Evolutionary conservation across 2,888 invertebrate species (phyloP), one percentile per base, ranked within the genome.

Genomic region (Sesia apiformis): DNA sequence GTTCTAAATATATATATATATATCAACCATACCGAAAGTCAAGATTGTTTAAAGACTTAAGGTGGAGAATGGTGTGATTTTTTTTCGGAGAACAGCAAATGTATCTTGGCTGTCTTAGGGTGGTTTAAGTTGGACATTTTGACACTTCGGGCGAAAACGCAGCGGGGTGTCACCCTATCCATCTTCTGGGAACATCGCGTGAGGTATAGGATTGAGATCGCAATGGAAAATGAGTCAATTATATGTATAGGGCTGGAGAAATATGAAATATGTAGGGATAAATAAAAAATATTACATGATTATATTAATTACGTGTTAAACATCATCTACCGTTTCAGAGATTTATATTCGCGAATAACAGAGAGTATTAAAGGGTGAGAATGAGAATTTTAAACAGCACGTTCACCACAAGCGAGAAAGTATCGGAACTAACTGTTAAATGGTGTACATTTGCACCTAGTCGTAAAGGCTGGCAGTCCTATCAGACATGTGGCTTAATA

Each of bases 71-170:
- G 4, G 38, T 23, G 50, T 4, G 8, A 38, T 50, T 50, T 8
- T 50, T 23, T 50, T 39, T 52, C 4, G 39, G 39, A 40, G 39
- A 53, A 41, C 57, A 60, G 53, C 39, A 57, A 60, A 65, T 59
- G 55, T 56, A 62, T 59, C 58, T 61, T 60, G 61, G 63, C 69
- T 51, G 63, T 63, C 65, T 65, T 69, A 67, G 81, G 79, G 80
- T 83, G 78, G 84, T 71, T 79, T 74, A 70, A 75, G 67, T 76
- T 74, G 75, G 80, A 81, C 84, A 83, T 86, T 85, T 86, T 88
- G 89, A 89, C 89, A 87, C 86, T 86, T 88, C 78, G 79, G 79
- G 76, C 78, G 80, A 86, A 85, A 72, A 71, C 84, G 52, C 89
- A 81, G 85, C 84, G 77, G 89, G 89, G 74, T 66, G 77, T 63